Base-by-base conservation (phyloP, 2,888 invertebrate species). In the Plusia festucae region DNA sequence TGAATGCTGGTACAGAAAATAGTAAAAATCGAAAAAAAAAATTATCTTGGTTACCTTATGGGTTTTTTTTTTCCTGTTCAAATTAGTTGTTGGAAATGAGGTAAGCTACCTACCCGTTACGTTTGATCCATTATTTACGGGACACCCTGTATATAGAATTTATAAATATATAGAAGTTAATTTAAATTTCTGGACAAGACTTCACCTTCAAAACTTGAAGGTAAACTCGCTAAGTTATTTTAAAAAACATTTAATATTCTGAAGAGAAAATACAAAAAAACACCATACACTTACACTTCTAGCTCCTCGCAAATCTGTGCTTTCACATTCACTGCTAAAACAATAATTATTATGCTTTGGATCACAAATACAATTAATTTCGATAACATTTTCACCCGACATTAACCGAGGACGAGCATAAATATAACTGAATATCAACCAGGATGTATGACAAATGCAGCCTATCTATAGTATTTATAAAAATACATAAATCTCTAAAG, bases 211-310 rank as follows among this genome's bases (percentile, higher is more conserved):
- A 24, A 24, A 2, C 5, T 24, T 24, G 24, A 24, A 24, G 2
- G 24, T 24, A 9, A 9, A 9, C 30, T 30, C 9, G n/a, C 9
- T 30, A 30, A 30, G 30, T 9, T 9, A 30, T 46, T 46, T 16
- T 4, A 6, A 7, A 9, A 18, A 16, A 15, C 1, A 16, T 16
- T 16, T 16, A n/a, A n/a, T n/a, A 1, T 6, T 9, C 11, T 22
- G 22, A 9, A 5, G 16, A 46, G 0, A 59, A 46, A 46, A 8
- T 1, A 18, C 9, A 46, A 18, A 46, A 18, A 16, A 18, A 8
- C 15, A 15, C 16, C 71, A 73, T 57, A 73, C 73, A n/a, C 4
- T 53, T 57, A 73, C 73, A n/a, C 4, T 53, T 57, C 49, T 34
- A 5, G 6, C 22, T 32, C 24, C 8, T 59, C 18, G 32, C 71